Base-by-base conservation (phyloP, 2,888 invertebrate species). In the Drosophila setosimentum region DNA sequence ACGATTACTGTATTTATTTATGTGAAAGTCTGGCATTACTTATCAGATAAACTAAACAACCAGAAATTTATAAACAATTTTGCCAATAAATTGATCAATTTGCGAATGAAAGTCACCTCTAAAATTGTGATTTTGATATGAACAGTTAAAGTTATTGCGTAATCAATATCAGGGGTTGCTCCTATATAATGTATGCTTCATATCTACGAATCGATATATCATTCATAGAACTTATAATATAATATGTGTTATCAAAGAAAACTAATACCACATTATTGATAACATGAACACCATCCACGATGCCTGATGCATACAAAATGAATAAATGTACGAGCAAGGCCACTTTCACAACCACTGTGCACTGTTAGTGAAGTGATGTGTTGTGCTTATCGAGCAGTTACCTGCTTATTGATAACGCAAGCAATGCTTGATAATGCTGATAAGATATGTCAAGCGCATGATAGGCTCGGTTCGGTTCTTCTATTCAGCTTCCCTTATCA, bases 321-420 rank as follows among this genome's bases (percentile, higher is more conserved):
- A 61, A 58, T 33, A 45, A 45, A 54, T 45, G 37, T 30, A 49
- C n/a, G 18, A 58, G 55, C 29, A 55, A 62, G 58, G 16, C n/a
- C 33, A 49, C 60, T 80, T 80, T 80, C 71, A 63, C 58, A 71
- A 71, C 71, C 64, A 80, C 59, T 80, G 78, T 80, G 29, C 45
- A 16, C 45, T 45, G 21, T 24, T 16, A 24, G 24, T 24, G 16
- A 45, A 24, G 45, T 37, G n/a, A n/a, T 55, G 45, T 30, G 18
- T 30, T 8, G 42, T 50, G 49, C 65, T 76, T 72, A 73, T 78
- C 76, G 78, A 76, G 68, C 68, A 78, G 68, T 76, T 76, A 70
- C 62, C 76, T 76, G 67, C 67, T 76, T 76, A 24, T 29, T 76
- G 65, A 66, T 77, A 69, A 68, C 35, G 27, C 42, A 11, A 32